A percentile compares a stretch with the other conserved stretches of the same genome.
Conservation (phyloP, 2,113 vertebrate genomes). For the Pelecanus crispus region DNA sequence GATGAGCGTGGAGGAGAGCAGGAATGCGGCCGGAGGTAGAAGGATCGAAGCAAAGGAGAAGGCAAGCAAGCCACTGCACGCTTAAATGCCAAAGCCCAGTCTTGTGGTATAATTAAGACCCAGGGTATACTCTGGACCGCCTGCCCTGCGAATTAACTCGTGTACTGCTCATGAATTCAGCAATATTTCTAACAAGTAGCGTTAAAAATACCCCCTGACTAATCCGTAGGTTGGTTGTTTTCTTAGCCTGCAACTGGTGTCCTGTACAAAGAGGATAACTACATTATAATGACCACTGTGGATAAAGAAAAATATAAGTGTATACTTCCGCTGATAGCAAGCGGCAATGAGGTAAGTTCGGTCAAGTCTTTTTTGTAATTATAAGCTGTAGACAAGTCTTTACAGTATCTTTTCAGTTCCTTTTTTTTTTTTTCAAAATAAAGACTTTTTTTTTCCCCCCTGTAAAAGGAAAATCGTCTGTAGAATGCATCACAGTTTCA, state of each 20-base stretch:
- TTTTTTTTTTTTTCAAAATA: not conserved
- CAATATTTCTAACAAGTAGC: not conserved
- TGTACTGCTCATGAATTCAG: fast-evolving
- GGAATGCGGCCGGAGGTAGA: not conserved
- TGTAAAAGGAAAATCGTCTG: not conserved
- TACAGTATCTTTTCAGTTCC: not conserved
- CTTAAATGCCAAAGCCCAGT: not conserved
- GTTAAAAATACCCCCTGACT: not conserved
- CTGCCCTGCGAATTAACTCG: not conserved
- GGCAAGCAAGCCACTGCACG: not conserved
- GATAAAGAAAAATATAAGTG: slow-evolving; percentile 98
- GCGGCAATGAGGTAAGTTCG: slow-evolving; percentile 82
- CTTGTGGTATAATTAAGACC: not conserved
- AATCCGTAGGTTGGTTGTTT: not conserved
- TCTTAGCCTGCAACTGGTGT: slow-evolving; percentile 84
- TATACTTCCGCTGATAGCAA: slow-evolving; percentile 83
- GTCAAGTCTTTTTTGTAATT: not conserved
- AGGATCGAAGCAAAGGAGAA: not conserved
- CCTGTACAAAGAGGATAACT: slow-evolving; percentile 93
- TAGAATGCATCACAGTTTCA: not conserved
- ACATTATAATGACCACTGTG: slow-evolving; percentile 94
- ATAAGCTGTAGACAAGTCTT: not conserved
- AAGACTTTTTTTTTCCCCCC: not conserved
- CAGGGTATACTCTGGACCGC: not conserved
- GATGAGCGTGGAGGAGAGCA: not conserved